Conservation (phyloP, 2,888 invertebrate species). For the Caenorhabditis auriculariae region DNA sequence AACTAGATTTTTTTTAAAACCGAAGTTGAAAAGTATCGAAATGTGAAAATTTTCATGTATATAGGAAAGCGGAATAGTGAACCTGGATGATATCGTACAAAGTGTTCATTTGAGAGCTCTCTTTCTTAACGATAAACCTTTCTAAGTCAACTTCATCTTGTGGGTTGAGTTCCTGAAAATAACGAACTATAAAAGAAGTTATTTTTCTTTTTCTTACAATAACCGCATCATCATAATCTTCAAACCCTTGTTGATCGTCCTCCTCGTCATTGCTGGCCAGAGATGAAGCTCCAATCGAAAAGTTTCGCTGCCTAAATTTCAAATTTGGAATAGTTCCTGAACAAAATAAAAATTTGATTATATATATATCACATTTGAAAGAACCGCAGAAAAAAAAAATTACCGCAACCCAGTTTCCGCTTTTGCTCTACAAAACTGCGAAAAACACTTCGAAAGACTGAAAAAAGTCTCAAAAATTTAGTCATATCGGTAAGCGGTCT, state of each 20-base stretch:
- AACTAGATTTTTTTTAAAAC: slow-evolving; percentile 64
- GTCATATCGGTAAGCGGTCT: no score
- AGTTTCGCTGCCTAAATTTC: slow-evolving; percentile 40
- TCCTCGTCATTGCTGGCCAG: slow-evolving; percentile 19
- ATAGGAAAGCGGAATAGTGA: not conserved
- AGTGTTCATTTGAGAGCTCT: slow-evolving; percentile 73
- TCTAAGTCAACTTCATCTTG: slow-evolving; percentile 80
- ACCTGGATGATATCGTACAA: slow-evolving; percentile 85
- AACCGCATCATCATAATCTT: slow-evolving; percentile 33
- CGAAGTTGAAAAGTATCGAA: not conserved
- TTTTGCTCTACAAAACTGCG: no score
- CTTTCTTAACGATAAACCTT: slow-evolving; percentile 75
- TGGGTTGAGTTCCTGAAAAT: slow-evolving; percentile 43
- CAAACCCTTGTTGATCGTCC: slow-evolving; percentile 35
- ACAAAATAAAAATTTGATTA: no score
- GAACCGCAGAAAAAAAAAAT: not conserved
- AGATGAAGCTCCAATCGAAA: slow-evolving; percentile 36
- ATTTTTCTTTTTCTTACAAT: slow-evolving; percentile 19
- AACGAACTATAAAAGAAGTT: not conserved
- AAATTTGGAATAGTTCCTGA: no score
- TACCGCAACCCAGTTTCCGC: not conserved
- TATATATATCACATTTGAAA: not conserved
- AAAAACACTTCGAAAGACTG: no score
- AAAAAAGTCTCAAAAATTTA: no score
- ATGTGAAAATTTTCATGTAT: not conserved